Conservation (phyloP, 2,113 vertebrate species). For the Cottus gobio region DNA sequence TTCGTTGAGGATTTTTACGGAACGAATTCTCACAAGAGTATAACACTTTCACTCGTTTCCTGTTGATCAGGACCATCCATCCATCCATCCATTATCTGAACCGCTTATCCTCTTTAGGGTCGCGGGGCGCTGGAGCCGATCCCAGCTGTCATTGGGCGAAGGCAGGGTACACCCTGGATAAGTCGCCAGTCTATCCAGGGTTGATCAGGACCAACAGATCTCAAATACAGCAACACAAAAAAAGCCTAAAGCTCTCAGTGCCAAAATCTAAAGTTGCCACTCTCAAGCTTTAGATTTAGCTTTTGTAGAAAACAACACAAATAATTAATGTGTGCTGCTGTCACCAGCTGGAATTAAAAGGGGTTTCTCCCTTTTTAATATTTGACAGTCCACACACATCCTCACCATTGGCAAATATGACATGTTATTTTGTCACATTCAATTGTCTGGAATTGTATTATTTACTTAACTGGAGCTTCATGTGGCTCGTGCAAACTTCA, state of each 20-base stretch:
- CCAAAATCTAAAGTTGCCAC: no score
- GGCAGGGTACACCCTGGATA: no score
- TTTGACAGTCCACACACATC: neutral
- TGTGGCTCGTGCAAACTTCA: conserved; percentile 27
- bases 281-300: neutral
- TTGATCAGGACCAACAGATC: no score
- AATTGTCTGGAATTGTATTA: neutral
- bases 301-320: neutral
- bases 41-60: neutral
- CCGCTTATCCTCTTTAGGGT: no score
- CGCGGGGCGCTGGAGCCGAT: no score
- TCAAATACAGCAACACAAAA: neutral
- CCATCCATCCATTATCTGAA: no score
- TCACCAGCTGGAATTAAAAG: neutral
- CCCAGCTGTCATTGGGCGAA: no score
- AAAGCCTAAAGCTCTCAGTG: neutral
- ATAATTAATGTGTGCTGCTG: neutral
- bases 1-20: neutral
- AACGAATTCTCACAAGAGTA: neutral
- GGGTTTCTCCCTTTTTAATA: neutral
- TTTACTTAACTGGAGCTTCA: neutral
- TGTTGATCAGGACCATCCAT: no score
- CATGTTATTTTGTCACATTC: neutral
- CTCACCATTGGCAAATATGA: neutral
- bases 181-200: no score